Conservation (phyloP, 2,888 invertebrate species). For the Rotaria sp. region DNA sequence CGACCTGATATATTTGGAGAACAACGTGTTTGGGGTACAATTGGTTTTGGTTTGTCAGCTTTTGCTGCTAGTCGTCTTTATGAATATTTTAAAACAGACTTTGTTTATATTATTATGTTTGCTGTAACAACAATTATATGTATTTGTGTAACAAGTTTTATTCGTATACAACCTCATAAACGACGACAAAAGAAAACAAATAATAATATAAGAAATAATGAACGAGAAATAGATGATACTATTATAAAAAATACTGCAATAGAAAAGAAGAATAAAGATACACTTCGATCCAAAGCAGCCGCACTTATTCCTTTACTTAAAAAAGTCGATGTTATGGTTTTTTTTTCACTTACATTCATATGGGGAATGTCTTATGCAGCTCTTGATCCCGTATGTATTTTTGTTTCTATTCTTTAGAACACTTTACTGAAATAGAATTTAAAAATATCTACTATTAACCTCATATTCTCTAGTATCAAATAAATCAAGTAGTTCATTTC, state of each 20-base stretch:
- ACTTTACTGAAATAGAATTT: too few relatives aligned
- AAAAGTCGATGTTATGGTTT: neutral
- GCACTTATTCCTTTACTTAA: neutral
- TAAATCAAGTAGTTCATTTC: neutral
- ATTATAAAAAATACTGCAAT: too few relatives aligned
- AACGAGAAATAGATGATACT: neutral
- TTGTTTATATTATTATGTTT: neutral
- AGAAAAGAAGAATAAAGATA: neutral
- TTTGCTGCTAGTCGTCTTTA: neutral
- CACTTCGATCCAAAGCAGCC: neutral
- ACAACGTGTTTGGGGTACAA: neutral
- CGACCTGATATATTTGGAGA: neutral
- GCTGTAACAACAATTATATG: neutral
- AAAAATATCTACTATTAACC: too few relatives aligned
- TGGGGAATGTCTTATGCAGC: neutral
- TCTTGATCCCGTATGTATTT: neutral
- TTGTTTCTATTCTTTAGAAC: too few relatives aligned
- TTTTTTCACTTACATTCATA: neutral
- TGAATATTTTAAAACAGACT: neutral
- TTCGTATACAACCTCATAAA: neutral
- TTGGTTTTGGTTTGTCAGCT: neutral
- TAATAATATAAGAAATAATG: neutral
- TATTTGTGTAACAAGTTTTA: neutral
- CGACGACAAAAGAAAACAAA: neutral
- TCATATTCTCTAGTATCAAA: too few relatives aligned